Evolutionary conservation across 2,113 vertebrate species (phyloP).

Genomic region (Odocoileus virginianus): DNA sequence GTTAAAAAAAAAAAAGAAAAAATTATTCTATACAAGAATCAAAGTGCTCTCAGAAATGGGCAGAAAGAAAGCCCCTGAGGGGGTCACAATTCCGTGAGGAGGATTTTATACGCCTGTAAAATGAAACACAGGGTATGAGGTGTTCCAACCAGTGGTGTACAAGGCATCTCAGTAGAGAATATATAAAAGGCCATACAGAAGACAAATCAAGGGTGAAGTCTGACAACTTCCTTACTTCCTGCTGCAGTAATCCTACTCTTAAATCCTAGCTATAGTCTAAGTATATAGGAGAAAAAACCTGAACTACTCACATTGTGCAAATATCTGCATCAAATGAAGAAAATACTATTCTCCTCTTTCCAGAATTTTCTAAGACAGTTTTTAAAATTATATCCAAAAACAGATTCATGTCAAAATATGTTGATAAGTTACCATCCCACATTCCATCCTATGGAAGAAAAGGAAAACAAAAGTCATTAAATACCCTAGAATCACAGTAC

Average conservation of each 20-base stretch:
- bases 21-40: not conserved
- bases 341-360: slow-evolving; percentile 91
- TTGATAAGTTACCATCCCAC: slow-evolving; percentile 94
- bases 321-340: slow-evolving; percentile 96
- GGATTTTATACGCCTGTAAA: not conserved
- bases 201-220: not conserved
- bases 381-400: slow-evolving; percentile 93
- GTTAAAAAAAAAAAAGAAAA: not conserved
- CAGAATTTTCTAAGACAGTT: slow-evolving; percentile 90
- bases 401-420: slow-evolving; percentile 97
- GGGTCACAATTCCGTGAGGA: not conserved
- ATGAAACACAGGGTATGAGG: not conserved
- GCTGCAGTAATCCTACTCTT: not conserved
- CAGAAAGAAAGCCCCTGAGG: not conserved
- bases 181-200: not conserved
- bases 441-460: slow-evolving; percentile 87
- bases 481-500: not conserved
- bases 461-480: slow-evolving; percentile 28
- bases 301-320: slow-evolving; percentile 92
- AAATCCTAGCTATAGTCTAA: not conserved
- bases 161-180: not conserved
- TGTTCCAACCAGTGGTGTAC: not conserved
- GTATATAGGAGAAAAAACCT: not conserved
- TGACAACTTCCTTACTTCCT: not conserved
- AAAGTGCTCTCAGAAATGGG: not conserved